Base-by-base conservation (phyloP, 1,140 invertebrate species). In the Procambarus virginalis region DNA sequence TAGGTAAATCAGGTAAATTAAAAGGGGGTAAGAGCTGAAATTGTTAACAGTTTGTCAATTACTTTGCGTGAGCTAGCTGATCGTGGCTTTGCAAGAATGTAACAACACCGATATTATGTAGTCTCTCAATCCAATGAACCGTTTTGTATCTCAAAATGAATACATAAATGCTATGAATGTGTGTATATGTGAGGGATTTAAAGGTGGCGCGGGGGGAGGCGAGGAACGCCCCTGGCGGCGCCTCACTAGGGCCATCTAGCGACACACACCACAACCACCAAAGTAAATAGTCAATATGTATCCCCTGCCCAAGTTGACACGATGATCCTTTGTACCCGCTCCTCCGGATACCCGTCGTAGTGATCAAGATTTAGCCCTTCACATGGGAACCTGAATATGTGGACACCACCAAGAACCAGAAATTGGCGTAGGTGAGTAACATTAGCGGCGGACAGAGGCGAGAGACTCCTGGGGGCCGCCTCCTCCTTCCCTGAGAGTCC, bases 251-350 rank as follows among this genome's bases (percentile, higher is more conserved):
- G 81, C 88, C 88, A 77, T 84, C 81, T 77, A 77, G 64, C 34
- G 17, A 3, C 81, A 55, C 10, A 10, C 34, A 20, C 1, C 14
- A 20, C 51, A 79, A 89, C 70, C 51, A 34, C 82, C 84, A 89
- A 89, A 89, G 81, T 89, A 89, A 89, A 89, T 89, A 89, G 88
- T 89, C 88, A 89, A 89, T 89, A 89, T 89, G 88, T 58, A 51
- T 34, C 45, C 46, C 58, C 22, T 49, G 64, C 20, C 76, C 10
- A 46, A 48, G 73, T 51, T 78, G 82, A 78, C 51, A 84, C 77
- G 73, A 89, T 79, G 88, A 77, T n/a, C 51, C 60, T 8, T 79
- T 78, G 55, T 68, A 68, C 5, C 22, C 14, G 12, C 55, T 17
- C 48, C 77, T 64, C 73, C 64, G 70, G 73, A 78, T 22, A 49